Conservation (phyloP, 2,113 vertebrate species). For the Cryptotis parvus region DNA sequence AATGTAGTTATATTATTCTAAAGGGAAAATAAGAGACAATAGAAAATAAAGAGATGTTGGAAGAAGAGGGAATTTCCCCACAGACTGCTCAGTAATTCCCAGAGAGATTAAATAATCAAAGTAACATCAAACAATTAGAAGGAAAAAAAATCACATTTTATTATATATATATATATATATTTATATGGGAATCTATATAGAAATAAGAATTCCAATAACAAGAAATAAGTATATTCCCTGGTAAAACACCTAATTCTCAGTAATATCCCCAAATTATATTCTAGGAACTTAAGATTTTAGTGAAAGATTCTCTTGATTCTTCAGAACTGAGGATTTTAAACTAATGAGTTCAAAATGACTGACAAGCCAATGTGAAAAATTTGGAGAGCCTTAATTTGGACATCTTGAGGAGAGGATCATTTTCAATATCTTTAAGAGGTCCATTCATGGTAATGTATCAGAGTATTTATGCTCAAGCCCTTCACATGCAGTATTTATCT, state of each 20-base stretch:
- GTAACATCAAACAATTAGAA: no score
- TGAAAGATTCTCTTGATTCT: neutral
- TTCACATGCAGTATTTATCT: neutral
- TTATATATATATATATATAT: no score
- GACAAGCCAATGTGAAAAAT: neutral
- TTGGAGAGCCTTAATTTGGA: neutral
- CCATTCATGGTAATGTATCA: neutral
- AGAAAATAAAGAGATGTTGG: neutral
- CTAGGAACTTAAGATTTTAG: neutral
- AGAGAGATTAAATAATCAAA: neutral
- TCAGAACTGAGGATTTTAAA: neutral
- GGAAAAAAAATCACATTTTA: no score
- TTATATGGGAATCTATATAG: neutral
- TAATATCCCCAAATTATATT: neutral
- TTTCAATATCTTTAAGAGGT: neutral
- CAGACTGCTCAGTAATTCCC: neutral
- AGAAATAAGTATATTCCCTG: no score
- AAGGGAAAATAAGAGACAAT: neutral
- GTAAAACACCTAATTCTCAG: neutral
- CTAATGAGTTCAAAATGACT: neutral
- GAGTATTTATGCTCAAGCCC: neutral
- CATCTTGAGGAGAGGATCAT: neutral
- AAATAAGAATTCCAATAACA: neutral
- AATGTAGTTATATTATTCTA: no score
- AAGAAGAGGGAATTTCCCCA: neutral